Conservation (phyloP, 2,113 vertebrate species). For the Pyxicephalus adspersus region DNA sequence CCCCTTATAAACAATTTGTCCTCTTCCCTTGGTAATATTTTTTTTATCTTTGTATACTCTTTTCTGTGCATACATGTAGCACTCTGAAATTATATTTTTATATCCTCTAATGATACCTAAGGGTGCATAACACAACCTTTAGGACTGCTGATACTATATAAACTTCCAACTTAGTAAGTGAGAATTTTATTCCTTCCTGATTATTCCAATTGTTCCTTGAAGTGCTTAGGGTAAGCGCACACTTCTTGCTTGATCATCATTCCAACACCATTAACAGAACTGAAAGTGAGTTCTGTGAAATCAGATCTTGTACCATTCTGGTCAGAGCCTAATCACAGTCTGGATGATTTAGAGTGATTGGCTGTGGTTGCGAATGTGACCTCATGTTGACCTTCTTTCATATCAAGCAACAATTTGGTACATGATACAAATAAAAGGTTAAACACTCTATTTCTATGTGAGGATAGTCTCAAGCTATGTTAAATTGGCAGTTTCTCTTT, state of each 20-base stretch:
- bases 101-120: background rate
- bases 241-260: slow-evolving; percentile 36
- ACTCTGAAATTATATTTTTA: background rate
- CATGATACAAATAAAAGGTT: slow-evolving; percentile 79
- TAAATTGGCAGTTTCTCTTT: slow-evolving; percentile 35
- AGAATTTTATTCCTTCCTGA: background rate
- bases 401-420: slow-evolving; percentile 75
- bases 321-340: slow-evolving; percentile 52
- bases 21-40: no score
- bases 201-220: slow-evolving; percentile 38
- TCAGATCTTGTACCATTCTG: slow-evolving; percentile 52
- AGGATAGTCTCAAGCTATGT: slow-evolving; percentile 61
- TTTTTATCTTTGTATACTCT: no score
- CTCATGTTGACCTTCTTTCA: slow-evolving; percentile 78
- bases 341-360: slow-evolving; percentile 74
- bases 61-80: no score
- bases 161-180: rapidly evolving
- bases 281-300: slow-evolving; percentile 56
- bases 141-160: slow-evolving; percentile 16
- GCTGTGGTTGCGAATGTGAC: slow-evolving; percentile 76
- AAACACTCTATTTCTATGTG: slow-evolving; percentile 68
- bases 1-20: no score
- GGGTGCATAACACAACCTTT: background rate
- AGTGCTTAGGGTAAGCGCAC: slow-evolving; percentile 54
- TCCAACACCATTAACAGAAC: slow-evolving; percentile 55